Conservation (phyloP, 2,797 vertebrate genomes). For the Pempheris klunzingeri region DNA sequence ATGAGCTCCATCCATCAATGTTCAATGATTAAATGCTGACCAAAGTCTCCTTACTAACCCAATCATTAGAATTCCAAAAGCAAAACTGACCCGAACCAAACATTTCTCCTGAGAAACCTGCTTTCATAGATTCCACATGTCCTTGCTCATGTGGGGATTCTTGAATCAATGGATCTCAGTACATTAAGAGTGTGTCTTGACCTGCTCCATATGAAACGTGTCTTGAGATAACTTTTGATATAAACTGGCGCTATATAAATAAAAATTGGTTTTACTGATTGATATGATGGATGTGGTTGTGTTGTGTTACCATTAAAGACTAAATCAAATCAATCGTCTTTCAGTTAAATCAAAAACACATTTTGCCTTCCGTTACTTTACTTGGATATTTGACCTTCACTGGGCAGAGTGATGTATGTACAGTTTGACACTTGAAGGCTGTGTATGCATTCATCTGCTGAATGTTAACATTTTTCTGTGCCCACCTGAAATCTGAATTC, state of each 20-base stretch:
- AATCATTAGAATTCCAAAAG: constrained; percentile 36
- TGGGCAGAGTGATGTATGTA: not conserved
- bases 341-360: not conserved
- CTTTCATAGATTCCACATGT: not conserved
- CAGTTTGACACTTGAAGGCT: not conserved
- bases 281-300: too few species aligned
- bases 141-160: too few species aligned
- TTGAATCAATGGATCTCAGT: too few species aligned
- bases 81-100: constrained; percentile 2
- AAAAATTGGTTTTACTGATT: too few species aligned
- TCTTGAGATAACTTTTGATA: too few species aligned
- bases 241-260: too few species aligned
- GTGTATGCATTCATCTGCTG: not conserved
- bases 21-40: constrained; percentile 20
- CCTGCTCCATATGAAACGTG: too few species aligned
- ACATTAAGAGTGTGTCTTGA: too few species aligned
- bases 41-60: constrained; percentile 14
- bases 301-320: not conserved
- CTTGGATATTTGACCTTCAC: not conserved
- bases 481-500: not conserved
- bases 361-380: not conserved
- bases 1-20: constrained; percentile 25
- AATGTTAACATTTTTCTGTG: not conserved
- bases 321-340: not conserved
- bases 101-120: not conserved